Percentiles rank a stretch among this genome's conserved stretches.
Conservation (phyloP, 2,797 vertebrate species). For the Anguilla pacifica region DNA sequence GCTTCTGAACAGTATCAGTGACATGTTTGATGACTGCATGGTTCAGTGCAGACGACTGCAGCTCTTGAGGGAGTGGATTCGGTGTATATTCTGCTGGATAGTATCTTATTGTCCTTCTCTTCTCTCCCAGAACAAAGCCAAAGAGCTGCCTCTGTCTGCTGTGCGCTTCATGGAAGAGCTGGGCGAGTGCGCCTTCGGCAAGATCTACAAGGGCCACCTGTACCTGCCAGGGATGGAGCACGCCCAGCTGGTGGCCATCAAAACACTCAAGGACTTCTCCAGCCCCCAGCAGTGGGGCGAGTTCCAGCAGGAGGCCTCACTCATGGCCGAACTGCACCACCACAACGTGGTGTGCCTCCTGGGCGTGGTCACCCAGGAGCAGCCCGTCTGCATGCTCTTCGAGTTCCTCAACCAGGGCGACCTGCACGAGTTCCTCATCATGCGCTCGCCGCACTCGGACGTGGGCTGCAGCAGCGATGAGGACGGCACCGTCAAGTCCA, state of each 20-base stretch:
- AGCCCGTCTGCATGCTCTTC: conserved; percentile 93
- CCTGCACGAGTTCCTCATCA: conserved; percentile 97
- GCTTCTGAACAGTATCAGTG: neutral
- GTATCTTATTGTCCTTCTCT: conserved; percentile 4
- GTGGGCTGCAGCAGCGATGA: conserved; percentile 97
- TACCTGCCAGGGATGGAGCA: conserved; percentile 98
- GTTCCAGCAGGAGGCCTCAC: conserved; percentile 91
- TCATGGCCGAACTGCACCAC: conserved; percentile 91
- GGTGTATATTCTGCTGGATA: neutral
- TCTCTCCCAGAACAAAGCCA: conserved; percentile 85
- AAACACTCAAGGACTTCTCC: conserved; percentile 91
- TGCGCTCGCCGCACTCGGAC: conserved; percentile 94
- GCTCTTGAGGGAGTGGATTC: neutral
- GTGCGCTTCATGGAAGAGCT: conserved; percentile 99
- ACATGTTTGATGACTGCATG: neutral
- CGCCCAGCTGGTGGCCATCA: conserved; percentile 93
- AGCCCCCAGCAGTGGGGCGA: conserved; percentile 90
- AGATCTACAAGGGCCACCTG: conserved; percentile 98
- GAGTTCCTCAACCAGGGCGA: conserved; percentile 94
- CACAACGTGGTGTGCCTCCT: conserved; percentile 92
- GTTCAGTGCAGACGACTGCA: neutral
- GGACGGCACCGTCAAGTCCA: conserved; percentile 94
- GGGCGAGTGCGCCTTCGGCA: conserved; percentile 88
- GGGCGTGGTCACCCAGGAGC: conserved; percentile 93
- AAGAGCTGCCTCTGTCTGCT: conserved; percentile 92